These are phyloP conservation scores for Phengaris alcon DNA, from an alignment of 2,888 invertebrate species.

Conservation along the genomic window DNA sequence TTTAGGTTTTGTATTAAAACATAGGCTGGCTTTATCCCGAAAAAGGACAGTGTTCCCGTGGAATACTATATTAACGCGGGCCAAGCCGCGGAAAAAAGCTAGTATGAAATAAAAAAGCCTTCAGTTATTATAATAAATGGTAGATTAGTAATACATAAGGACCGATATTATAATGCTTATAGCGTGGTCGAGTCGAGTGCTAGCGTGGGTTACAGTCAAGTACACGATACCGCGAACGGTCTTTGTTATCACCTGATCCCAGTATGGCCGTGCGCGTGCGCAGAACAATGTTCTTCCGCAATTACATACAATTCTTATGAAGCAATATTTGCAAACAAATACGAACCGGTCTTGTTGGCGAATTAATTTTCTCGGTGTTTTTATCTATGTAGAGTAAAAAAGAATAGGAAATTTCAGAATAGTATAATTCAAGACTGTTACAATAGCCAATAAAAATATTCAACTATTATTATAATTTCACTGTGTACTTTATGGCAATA, in stretches of 20 bases:
- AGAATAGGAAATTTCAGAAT: no score
- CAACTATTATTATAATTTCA: no score
- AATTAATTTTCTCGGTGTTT: background rate
- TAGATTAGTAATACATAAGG: background rate
- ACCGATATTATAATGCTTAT: no score
- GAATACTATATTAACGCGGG: no score
- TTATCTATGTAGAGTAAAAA: background rate
- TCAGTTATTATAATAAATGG: background rate
- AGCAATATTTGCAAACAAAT: constrained; percentile 25
- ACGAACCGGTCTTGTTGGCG: background rate
- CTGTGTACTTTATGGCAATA: no score
- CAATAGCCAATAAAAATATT: no score
- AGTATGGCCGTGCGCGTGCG: constrained; percentile 32
- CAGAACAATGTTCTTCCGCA: constrained; percentile 37
- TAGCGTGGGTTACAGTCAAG: background rate
- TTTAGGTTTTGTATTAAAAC: no score
- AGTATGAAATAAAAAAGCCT: background rate
- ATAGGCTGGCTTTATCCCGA: no score
- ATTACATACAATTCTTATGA: constrained; percentile 29
- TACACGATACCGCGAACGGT: constrained; percentile 13
- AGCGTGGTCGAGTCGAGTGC: background rate
- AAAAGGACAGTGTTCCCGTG: no score
- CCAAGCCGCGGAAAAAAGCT: no score
- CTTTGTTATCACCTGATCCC: constrained; percentile 28
- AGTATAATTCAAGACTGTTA: no score